phyloP scores from a whole-genome alignment of 2,888 invertebrate genomes.

The Pandemis cinnamomeana region DNA sequence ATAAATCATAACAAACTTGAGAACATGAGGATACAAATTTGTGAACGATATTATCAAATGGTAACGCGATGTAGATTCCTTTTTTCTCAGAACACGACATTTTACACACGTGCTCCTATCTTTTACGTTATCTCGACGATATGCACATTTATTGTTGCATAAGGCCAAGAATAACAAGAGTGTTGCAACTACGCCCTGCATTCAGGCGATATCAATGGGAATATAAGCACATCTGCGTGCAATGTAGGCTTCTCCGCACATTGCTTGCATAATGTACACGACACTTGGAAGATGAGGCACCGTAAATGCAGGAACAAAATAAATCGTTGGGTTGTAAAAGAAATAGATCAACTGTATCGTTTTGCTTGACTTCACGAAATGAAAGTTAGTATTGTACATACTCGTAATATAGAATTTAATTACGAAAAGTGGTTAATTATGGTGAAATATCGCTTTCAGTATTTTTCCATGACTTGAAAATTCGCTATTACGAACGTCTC shows the following conservation, averaged over 20 bases:
- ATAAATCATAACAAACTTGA: not conserved
- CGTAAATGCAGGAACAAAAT: constrained; percentile 7
- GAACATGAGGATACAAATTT: not conserved
- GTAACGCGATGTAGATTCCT: constrained; percentile 11
- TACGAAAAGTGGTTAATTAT: too few species aligned
- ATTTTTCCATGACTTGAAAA: too few species aligned
- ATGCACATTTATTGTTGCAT: constrained; percentile 41
- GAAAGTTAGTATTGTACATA: too few species aligned
- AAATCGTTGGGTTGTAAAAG: not conserved
- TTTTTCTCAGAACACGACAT: constrained; percentile 15
- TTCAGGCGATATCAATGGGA: constrained; percentile 43
- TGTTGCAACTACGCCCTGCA: constrained; percentile 44
- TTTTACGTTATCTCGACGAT: constrained; percentile 36
- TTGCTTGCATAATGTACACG: constrained; percentile 38
- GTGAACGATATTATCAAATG: not conserved
- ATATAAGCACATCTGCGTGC: constrained; percentile 39
- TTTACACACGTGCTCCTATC: constrained; percentile 33
- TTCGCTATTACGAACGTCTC: not conserved
- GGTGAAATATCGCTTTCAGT: too few species aligned
- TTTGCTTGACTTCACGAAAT: not conserved
- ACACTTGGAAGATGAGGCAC: constrained; percentile 17
- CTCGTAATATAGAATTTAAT: too few species aligned
- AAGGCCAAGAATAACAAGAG: constrained; percentile 40
- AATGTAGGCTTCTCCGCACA: constrained; percentile 31
- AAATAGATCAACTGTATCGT: not conserved